phyloP scores from a whole-genome alignment of 2,113 vertebrate species.

The Lepisosteus osseus region DNA sequence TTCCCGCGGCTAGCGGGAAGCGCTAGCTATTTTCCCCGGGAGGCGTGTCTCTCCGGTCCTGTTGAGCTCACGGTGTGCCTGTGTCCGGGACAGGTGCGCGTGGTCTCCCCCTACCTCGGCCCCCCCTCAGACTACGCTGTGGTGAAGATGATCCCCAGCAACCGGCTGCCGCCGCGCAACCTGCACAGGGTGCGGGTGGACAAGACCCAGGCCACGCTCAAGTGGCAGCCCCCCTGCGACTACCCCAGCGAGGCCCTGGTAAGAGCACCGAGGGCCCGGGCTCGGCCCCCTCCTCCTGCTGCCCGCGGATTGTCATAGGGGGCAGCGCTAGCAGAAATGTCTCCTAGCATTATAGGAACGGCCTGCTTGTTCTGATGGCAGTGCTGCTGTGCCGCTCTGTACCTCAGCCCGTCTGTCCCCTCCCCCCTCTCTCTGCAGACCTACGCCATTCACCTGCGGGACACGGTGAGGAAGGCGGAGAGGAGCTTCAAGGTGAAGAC shows the following conservation, averaged over 20 bases:
- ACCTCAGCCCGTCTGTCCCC: background rate
- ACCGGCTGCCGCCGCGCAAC: conserved; percentile 87
- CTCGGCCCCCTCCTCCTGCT: too few relatives aligned
- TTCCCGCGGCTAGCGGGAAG: too few relatives aligned
- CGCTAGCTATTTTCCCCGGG: too few relatives aligned
- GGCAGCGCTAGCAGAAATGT: too few relatives aligned
- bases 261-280: conserved; percentile 5
- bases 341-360: too few relatives aligned
- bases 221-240: conserved; percentile 94
- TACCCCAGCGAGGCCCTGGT: conserved; percentile 81
- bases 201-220: conserved; percentile 78
- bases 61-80: too few relatives aligned
- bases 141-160: conserved; percentile 94
- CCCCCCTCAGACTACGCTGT: conserved; percentile 83
- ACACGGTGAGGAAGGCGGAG: conserved; percentile 81
- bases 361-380: too few relatives aligned
- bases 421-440: conserved; percentile 56
- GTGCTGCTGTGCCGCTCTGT: too few relatives aligned
- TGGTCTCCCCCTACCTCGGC: conserved; percentile 78
- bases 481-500: conserved; percentile 83
- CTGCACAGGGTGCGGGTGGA: conserved; percentile 76
- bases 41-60: too few relatives aligned
- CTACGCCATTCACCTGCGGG: conserved; percentile 81
- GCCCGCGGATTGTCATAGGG: too few relatives aligned
- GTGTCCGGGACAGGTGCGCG: conserved; percentile 72